phyloP scores from a whole-genome alignment of 2,113 vertebrate species.

The Zosterops pallidus region DNA sequence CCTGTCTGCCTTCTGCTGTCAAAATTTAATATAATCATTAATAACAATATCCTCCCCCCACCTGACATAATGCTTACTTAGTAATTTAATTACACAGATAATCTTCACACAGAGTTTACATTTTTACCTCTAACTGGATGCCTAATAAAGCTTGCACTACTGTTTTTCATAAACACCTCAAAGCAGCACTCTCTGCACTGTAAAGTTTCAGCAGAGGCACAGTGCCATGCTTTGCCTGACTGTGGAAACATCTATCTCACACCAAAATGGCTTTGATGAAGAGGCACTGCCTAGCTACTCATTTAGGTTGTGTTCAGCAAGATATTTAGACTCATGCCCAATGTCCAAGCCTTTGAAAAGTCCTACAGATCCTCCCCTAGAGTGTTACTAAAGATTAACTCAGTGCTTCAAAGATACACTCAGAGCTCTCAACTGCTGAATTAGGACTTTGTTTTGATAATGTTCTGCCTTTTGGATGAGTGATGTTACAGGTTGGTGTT shows the following conservation, averaged over 20 bases:
- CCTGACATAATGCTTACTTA: background rate
- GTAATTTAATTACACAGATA: slow-evolving; percentile 36
- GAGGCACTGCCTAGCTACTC: background rate
- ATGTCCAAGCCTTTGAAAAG: background rate
- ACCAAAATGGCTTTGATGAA: background rate
- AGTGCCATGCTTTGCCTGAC: background rate
- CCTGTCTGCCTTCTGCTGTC: slow-evolving; percentile 12
- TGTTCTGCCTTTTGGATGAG: background rate
- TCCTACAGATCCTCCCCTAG: background rate
- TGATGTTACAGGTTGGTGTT: fast-evolving
- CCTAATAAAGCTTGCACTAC: background rate
- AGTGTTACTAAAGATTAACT: background rate
- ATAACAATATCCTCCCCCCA: background rate
- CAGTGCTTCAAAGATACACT: background rate
- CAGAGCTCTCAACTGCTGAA: background rate
- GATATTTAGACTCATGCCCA: background rate
- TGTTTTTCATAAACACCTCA: background rate
- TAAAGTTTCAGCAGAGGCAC: background rate
- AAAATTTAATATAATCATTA: slow-evolving; percentile 30
- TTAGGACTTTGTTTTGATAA: background rate
- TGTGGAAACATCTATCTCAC: background rate
- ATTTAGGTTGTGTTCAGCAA: background rate
- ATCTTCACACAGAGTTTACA: background rate
- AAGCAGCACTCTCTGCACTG: background rate
- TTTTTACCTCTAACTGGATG: background rate